These are phyloP conservation scores for Ceratina australensis DNA, from an alignment of 1,140 invertebrate genomes.

Conservation along the genomic window DNA sequence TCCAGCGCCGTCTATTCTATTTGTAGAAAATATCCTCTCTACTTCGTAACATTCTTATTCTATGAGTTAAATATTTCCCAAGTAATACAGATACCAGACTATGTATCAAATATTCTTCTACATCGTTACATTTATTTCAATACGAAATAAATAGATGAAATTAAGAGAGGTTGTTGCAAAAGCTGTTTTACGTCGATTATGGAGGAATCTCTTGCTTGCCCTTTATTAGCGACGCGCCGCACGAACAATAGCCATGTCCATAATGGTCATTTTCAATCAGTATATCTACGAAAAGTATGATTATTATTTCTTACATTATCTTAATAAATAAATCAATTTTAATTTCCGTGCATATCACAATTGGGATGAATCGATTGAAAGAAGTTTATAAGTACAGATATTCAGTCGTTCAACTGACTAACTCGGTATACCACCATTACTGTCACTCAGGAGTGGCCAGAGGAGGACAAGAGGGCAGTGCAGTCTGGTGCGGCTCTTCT, in stretches of 20 bases:
- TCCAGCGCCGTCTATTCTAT: too few relatives aligned
- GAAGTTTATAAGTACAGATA: background rate
- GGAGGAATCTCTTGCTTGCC: background rate
- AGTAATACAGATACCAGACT: background rate
- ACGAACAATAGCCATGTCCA: background rate
- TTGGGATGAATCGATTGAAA: too few relatives aligned
- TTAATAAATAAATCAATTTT: too few relatives aligned
- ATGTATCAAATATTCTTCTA: too few relatives aligned
- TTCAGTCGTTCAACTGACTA: constrained; percentile 30
- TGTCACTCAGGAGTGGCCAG: constrained; percentile 59
- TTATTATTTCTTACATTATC: too few relatives aligned
- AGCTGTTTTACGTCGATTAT: background rate
- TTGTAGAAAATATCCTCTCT: too few relatives aligned
- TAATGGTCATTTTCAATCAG: background rate
- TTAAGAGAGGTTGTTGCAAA: too few relatives aligned
- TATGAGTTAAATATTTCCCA: constrained; percentile 1
- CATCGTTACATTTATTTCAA: too few relatives aligned
- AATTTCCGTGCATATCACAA: too few relatives aligned
- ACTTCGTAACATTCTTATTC: too few relatives aligned
- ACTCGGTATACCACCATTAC: constrained; percentile 59
- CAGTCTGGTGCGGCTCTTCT: constrained; percentile 54
- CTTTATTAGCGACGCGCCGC: constrained; percentile 17
- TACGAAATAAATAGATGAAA: too few relatives aligned
- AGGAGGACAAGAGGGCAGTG: constrained; percentile 57
- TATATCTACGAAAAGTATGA: background rate